Evolutionary conservation across 2,797 vertebrate species (phyloP).

Genomic region (Halcyon leucocephala): DNA sequence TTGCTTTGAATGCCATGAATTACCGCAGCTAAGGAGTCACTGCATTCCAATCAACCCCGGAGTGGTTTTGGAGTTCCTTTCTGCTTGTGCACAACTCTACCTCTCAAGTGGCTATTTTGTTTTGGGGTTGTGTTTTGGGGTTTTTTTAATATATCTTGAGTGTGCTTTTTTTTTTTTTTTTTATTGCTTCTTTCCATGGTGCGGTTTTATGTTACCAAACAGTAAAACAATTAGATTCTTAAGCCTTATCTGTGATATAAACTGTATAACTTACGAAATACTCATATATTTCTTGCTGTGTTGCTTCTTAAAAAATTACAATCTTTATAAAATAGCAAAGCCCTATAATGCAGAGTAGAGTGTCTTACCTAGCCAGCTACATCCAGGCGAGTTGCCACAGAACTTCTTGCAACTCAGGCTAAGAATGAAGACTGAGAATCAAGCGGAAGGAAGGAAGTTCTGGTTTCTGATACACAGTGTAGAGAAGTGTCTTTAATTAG

Average conservation of each 20-base stretch:
- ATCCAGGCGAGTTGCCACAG: neutral
- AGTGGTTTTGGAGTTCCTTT: neutral
- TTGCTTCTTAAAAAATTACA: neutral
- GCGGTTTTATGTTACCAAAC: neutral
- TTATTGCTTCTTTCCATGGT: neutral
- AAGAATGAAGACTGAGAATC: neutral
- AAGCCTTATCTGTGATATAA: neutral
- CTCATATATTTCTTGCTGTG: neutral
- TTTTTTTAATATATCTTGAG: fast-evolving
- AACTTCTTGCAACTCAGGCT: neutral
- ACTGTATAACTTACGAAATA: slow-evolving; percentile 15
- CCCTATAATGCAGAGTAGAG: neutral
- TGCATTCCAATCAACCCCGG: neutral
- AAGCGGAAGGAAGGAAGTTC: neutral
- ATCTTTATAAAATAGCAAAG: neutral
- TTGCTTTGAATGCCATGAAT: neutral
- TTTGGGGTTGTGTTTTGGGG: neutral
- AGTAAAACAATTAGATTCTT: neutral
- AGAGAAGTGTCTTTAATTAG: slow-evolving; percentile 29
- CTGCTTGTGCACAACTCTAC: neutral
- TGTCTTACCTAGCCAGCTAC: neutral
- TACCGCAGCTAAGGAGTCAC: neutral
- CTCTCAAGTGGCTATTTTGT: neutral
- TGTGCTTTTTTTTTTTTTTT: neutral
- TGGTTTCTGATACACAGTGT: neutral